Percentiles rank a stretch among this genome's conserved stretches.
These are phyloP conservation scores for Emesis furor DNA, from an alignment of 2,888 invertebrate genomes.

Conservation along the genomic window DNA sequence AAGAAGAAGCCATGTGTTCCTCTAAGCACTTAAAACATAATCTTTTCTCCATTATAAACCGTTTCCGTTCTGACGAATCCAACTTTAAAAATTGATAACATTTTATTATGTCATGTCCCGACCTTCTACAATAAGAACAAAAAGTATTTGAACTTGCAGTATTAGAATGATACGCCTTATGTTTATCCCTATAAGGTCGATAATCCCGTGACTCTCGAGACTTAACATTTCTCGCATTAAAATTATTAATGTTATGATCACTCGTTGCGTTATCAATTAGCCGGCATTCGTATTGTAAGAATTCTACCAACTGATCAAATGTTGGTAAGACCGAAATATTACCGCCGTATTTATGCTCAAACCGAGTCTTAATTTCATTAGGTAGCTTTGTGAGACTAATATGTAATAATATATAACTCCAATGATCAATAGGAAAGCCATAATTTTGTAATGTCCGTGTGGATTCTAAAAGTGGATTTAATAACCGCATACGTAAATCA, in stretches of 20 bases:
- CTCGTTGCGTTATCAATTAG: background rate
- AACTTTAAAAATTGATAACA: background rate
- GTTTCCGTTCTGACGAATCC: background rate
- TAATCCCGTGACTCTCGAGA: background rate
- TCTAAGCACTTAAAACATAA: background rate
- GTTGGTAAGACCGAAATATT: background rate
- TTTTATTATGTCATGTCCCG: background rate
- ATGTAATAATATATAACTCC: background rate
- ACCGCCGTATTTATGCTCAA: conserved; percentile 21
- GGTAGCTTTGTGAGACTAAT: conserved; percentile 14
- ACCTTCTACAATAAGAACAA: background rate
- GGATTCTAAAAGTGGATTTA: conserved; percentile 15
- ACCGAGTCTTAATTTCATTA: conserved; percentile 18
- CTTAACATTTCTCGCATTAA: background rate
- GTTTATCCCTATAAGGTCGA: background rate
- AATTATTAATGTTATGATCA: background rate
- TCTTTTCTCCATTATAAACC: background rate
- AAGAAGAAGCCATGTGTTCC: background rate
- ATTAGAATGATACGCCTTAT: background rate
- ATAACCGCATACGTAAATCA: conserved; percentile 2
- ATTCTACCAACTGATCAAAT: conserved; percentile 7
- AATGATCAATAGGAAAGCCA: background rate
- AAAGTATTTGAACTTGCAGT: background rate
- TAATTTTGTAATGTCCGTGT: conserved; percentile 11
- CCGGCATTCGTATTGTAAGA: background rate